Evolutionary conservation across 2,113 vertebrate species (phyloP).

Genomic region (Phyllopteryx taeniolatus): DNA sequence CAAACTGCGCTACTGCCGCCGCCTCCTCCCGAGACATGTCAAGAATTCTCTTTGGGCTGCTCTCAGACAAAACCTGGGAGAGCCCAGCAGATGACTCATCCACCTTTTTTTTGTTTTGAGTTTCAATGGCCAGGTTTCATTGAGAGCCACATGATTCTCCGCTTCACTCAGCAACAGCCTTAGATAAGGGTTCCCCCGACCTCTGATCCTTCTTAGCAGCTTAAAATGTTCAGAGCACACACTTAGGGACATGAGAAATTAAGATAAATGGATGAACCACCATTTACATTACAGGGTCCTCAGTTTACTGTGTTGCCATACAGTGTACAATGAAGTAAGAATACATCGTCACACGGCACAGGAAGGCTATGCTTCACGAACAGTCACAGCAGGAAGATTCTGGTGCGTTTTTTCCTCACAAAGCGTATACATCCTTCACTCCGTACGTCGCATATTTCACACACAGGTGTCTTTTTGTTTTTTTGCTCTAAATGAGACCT

Average conservation of each 20-base stretch:
- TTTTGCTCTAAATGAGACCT: too few species aligned
- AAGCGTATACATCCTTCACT: too few species aligned
- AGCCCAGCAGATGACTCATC: slow-evolving; percentile 63
- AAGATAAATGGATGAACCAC: slow-evolving; percentile 25
- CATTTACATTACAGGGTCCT: not conserved
- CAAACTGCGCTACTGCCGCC: slow-evolving; percentile 23
- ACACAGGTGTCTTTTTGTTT: too few species aligned
- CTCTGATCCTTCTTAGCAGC: slow-evolving; percentile 7
- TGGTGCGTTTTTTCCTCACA: too few species aligned
- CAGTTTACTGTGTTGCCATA: too few species aligned
- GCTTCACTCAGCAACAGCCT: slow-evolving; percentile 1
- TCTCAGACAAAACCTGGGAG: slow-evolving; percentile 45
- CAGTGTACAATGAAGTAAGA: too few species aligned
- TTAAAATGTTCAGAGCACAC: slow-evolving; percentile 16
- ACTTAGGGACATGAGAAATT: slow-evolving; percentile 15
- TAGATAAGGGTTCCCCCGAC: slow-evolving; percentile 12
- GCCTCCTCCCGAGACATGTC: slow-evolving; percentile 40
- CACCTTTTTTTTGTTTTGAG: slow-evolving; percentile 14
- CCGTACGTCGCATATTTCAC: too few species aligned
- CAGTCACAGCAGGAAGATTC: too few species aligned
- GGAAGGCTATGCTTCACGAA: too few species aligned
- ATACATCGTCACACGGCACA: too few species aligned
- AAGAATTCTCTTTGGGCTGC: slow-evolving; percentile 44
- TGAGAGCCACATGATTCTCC: slow-evolving; percentile 25
- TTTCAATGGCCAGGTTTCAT: slow-evolving; percentile 41